Base-by-base conservation (phyloP, 2,888 invertebrate species). In the Lasioglossum oenotherae region DNA sequence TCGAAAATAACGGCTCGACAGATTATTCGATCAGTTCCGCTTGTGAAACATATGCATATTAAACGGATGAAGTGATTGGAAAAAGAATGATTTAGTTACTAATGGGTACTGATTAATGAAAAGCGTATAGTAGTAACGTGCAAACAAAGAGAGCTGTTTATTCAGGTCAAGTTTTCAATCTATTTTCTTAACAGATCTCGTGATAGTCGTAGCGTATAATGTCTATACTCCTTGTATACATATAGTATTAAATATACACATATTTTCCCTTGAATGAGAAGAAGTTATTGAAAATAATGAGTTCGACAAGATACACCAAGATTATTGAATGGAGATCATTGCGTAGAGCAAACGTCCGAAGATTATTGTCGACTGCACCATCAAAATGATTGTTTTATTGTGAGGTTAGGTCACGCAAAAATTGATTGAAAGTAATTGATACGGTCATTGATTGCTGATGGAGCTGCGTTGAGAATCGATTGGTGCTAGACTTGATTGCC, bases 1-100 rank as follows among this genome's bases (percentile, higher is more conserved):
- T 64, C 64, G 64, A 64, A 64, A 64, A 64, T 64, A 64, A 64
- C 31, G 64, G 46, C 49, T 74, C 67, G 74, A 74, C 46, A 74
- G 41, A 31, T 31, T 64, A 64, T 31, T 64, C 19, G 64, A 31
- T 64, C 6, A 19, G 16, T 31, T 64, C 31, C 31, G 27, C 64
- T 31, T 31, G 31, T 19, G 31, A 31, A 64, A 64, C 31, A 19
- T n/a, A 64, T 64, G 31, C 31, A 64, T 64, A 64, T 64, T 64
- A 31, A 64, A 64, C 64, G 64, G 2, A 16, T 6, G 16, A 31
- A 31, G 31, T 31, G 64, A 64, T 31, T 64, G 64, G 64, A 19
- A 31, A 31, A 64, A 31, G 27, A 31, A 14, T 16, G 2, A 31
- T 60, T 60, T 14, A 60, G 27, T 60, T 14, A 4, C 27, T 27